phyloP scores from a whole-genome alignment of 2,797 vertebrate species.

The Heliangelus exortis region DNA sequence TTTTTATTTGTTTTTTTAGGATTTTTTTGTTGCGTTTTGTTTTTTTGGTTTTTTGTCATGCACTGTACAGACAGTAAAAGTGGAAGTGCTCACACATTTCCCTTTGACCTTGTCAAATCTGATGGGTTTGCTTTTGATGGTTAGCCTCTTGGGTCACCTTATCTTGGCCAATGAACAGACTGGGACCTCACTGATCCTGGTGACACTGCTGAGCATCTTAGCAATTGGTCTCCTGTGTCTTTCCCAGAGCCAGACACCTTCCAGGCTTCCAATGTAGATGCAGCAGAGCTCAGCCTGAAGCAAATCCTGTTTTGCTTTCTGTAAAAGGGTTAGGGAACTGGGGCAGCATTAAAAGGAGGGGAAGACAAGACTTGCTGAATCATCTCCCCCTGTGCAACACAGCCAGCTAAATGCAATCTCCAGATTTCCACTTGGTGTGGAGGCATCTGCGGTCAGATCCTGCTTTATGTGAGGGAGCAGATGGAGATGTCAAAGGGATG shows the following conservation, averaged over 20 bases:
- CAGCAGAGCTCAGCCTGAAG: not conserved
- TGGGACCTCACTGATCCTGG: not conserved
- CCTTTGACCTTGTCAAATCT: not conserved
- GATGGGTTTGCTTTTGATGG: not conserved
- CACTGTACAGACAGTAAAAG: not conserved
- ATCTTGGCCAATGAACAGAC: not conserved
- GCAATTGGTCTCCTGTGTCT: fast-evolving
- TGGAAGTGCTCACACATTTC: not conserved
- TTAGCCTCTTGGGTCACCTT: not conserved
- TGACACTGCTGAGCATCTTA: fast-evolving
- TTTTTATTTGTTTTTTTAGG: too few relatives aligned
- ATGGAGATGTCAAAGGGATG: not conserved
- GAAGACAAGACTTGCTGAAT: not conserved
- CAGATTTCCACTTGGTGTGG: not conserved
- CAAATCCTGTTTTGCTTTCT: not conserved
- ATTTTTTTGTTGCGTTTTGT: too few relatives aligned
- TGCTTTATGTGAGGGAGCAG: not conserved
- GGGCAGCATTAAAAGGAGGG: not conserved
- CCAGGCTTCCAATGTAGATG: fast-evolving
- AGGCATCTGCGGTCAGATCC: not conserved
- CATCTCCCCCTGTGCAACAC: not conserved
- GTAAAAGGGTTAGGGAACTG: not conserved
- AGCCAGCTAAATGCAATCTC: not conserved
- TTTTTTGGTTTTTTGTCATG: not conserved
- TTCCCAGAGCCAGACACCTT: not conserved